Percentiles rank a stretch among this genome's conserved stretches.
phyloP scores from a whole-genome alignment of 2,888 invertebrate genomes.

The Eulithis prunata region DNA sequence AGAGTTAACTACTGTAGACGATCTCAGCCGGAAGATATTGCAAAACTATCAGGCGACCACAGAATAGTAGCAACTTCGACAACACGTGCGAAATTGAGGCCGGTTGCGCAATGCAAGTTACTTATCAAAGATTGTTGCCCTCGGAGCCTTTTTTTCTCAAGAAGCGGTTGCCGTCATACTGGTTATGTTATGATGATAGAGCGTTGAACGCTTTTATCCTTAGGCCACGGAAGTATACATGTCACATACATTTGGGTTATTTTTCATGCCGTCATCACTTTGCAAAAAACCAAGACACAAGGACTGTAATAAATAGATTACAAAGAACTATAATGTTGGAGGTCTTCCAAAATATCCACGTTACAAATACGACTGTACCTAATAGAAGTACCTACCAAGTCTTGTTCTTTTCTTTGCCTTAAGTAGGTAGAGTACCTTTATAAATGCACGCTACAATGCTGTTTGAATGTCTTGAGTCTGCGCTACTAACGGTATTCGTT shows the following conservation, averaged over 20 bases:
- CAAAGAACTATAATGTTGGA: too few relatives aligned
- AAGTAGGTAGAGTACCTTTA: background rate
- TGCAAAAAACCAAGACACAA: too few relatives aligned
- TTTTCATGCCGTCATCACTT: too few relatives aligned
- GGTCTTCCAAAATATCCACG: too few relatives aligned
- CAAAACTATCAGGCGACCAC: slow-evolving; percentile 57
- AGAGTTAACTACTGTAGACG: slow-evolving; percentile 42
- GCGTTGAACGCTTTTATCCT: background rate
- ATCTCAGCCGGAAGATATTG: slow-evolving; percentile 62
- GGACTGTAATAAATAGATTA: too few relatives aligned
- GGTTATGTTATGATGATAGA: background rate
- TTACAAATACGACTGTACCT: background rate
- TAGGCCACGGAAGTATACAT: background rate
- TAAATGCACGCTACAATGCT: slow-evolving; percentile 40
- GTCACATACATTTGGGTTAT: too few relatives aligned
- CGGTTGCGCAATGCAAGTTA: slow-evolving; percentile 70
- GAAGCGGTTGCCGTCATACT: background rate
- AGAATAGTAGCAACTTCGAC: slow-evolving; percentile 31
- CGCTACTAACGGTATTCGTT: slow-evolving; percentile 68
- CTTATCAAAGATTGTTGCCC: slow-evolving; percentile 76
- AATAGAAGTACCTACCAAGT: background rate
- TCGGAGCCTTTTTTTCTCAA: slow-evolving; percentile 35
- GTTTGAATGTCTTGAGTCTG: slow-evolving; percentile 57
- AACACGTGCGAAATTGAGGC: slow-evolving; percentile 76
- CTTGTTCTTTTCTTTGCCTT: background rate